Conservation (phyloP, 2,797 vertebrate species). For the Arrhamphus sclerolepis region DNA sequence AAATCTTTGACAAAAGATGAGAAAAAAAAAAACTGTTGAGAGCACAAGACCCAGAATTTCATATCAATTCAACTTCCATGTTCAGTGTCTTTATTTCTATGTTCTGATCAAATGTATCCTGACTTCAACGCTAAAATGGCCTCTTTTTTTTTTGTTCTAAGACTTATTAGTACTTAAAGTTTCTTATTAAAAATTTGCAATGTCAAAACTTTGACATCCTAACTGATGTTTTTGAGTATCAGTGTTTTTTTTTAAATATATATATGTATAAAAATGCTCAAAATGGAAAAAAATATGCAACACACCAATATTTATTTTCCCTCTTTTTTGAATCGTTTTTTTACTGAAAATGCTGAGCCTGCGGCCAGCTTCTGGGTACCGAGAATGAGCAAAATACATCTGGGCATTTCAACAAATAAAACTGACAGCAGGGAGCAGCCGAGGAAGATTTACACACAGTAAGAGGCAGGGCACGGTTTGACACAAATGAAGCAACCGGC, state of each 20-base stretch:
- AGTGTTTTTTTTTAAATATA: no score
- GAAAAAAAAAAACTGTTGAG: no score
- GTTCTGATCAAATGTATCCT: not conserved
- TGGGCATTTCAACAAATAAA: slow-evolving; percentile 69
- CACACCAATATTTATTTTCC: slow-evolving; percentile 47
- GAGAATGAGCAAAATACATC: slow-evolving; percentile 74
- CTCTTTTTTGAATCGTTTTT: slow-evolving; percentile 60
- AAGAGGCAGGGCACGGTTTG: slow-evolving; percentile 51
- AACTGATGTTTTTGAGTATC: not conserved
- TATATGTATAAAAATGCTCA: not conserved
- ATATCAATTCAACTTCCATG: not conserved
- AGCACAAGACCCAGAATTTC: no score
- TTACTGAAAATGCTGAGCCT: slow-evolving; percentile 78
- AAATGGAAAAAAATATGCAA: slow-evolving; percentile 17
- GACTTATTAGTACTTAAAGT: not conserved
- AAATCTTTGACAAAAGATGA: no score
- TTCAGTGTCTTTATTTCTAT: not conserved
- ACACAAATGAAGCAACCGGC: not conserved
- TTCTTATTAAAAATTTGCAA: not conserved
- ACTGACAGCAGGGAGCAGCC: slow-evolving; percentile 46
- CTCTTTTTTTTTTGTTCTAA: not conserved
- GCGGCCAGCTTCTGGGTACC: slow-evolving; percentile 60
- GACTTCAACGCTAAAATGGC: not conserved
- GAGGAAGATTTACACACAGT: slow-evolving; percentile 39
- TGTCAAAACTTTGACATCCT: not conserved